These are phyloP conservation scores for Crypturellus tataupa DNA, from an alignment of 2,797 vertebrate species.

Conservation along the genomic window DNA sequence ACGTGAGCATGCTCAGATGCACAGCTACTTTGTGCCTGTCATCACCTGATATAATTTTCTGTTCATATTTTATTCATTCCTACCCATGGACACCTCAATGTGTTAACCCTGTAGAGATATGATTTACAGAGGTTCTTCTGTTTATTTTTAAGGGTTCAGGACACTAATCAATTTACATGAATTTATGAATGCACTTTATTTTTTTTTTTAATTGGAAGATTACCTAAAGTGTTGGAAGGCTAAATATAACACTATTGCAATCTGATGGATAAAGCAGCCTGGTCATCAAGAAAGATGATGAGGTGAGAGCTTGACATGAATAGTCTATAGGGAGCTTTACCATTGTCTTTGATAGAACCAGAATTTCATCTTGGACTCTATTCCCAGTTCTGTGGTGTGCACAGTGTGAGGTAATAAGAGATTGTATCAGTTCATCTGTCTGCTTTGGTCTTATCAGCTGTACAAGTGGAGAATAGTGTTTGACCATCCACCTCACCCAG, in stretches of 20 bases:
- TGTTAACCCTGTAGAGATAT: fast-evolving
- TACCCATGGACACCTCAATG: neutral
- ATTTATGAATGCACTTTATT: neutral
- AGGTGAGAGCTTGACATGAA: neutral
- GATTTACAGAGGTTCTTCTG: neutral
- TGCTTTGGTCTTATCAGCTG: slow-evolving; percentile 24
- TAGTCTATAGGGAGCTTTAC: neutral
- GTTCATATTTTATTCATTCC: neutral
- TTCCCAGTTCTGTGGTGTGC: neutral
- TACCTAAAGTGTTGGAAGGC: neutral
- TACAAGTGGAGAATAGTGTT: slow-evolving; percentile 1
- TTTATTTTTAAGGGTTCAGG: neutral
- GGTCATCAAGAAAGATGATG: neutral
- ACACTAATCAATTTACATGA: neutral
- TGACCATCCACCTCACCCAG: slow-evolving; percentile 16
- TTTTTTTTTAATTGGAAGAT: neutral
- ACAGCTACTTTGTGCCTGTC: fast-evolving
- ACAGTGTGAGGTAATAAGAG: slow-evolving; percentile 31
- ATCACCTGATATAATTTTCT: neutral
- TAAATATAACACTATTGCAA: neutral
- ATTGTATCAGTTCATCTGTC: neutral
- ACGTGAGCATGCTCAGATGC: neutral
- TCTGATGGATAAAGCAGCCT: slow-evolving; percentile 3
- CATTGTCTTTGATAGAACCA: neutral
- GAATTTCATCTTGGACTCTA: slow-evolving; percentile 20